Conservation (phyloP, 2,113 vertebrate species). For the Lethenteron camtschaticum region DNA sequence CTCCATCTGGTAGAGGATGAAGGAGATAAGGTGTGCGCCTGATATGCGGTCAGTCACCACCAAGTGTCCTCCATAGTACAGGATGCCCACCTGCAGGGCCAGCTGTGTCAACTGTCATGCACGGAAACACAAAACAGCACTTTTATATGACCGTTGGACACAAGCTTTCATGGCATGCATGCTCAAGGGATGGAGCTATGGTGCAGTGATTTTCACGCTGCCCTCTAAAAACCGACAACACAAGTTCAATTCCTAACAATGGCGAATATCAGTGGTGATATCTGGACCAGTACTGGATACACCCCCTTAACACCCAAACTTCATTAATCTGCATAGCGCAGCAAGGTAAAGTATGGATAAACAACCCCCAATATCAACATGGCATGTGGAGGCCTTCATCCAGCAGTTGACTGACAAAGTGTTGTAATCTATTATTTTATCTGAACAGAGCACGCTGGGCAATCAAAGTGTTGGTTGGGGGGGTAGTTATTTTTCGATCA, state of each 20-base stretch:
- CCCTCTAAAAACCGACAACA: neutral
- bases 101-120: slow-evolving; percentile 32
- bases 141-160: neutral
- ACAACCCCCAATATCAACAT: no score
- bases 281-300: neutral
- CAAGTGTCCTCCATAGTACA: slow-evolving; percentile 43
- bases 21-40: slow-evolving; percentile 47
- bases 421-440: neutral
- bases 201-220: neutral
- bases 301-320: no score
- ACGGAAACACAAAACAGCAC: neutral
- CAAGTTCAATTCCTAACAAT: neutral
- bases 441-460: no score
- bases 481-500: no score
- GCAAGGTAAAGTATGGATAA: no score
- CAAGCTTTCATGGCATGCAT: neutral
- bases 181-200: neutral
- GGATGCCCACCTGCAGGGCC: slow-evolving; percentile 42
- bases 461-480: no score
- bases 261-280: neutral
- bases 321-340: no score
- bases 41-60: slow-evolving; percentile 32
- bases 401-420: no score
- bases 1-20: slow-evolving; percentile 51
- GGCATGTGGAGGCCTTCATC: no score